Evolutionary conservation across 2,113 vertebrate genomes (phyloP), one percentile per base, ranked within the genome.

Genomic region (Mormyrus iriodes): DNA sequence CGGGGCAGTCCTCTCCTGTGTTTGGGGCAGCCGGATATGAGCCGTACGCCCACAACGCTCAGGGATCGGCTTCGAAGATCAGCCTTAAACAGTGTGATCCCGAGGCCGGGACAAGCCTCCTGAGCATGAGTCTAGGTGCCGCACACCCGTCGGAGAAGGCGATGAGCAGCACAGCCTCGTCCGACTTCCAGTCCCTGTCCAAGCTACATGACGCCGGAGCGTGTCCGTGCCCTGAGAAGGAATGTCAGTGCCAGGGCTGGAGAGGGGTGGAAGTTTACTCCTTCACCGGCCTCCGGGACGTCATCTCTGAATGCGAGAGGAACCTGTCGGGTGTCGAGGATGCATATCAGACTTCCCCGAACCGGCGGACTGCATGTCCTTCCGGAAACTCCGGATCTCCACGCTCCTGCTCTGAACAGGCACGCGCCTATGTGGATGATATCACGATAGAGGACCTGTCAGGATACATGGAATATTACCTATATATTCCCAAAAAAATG

Each of bases 401-500:
- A 0, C 97, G 97, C 13, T 98, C 98, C 76, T 99, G 98, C 91
- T 99, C 98, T 1, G 98, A 99, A 93, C 98, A 99, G 95, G 98
- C 98, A 8, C 96, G 98, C 3, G 96, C 95, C 89, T 98, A 96
- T 90, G 97, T 99, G 12, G 97, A 99, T 93, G 98, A 99, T 91
- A 97, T 99, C 92, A 99, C 98, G 86, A 99, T 99, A 93, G 98
- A 99, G 96, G 98, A 99, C 95, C 97, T 99, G 85, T 98, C 98
- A 0, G 98, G 98, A 86, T 99, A 99, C 94, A 97, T 99, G 97
- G 98, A 99, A 91, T 98, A 97, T 92, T 99, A 98, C 93, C 95
- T 99, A 44, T 98, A 98, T 95, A 98, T 99, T 93, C 98, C 98
- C 90, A 99, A 99, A 96, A 99, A 99, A 93, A 99, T 99, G 98